Evolutionary conservation across 2,113 vertebrate genomes (phyloP).

Genomic region (Diglossa brunneiventris): DNA sequence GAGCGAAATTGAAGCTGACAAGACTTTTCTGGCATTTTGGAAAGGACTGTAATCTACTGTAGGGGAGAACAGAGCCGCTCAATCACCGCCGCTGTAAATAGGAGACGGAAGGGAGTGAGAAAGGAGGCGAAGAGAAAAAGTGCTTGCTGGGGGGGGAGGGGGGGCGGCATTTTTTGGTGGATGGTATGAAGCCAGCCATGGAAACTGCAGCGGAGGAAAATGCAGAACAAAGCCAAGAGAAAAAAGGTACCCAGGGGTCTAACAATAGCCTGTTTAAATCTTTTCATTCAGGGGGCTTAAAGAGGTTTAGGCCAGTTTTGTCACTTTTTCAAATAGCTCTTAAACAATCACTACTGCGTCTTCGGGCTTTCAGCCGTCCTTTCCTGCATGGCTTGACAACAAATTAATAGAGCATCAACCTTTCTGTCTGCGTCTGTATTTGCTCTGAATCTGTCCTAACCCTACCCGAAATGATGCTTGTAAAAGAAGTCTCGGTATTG

Average conservation of each 20-base stretch:
- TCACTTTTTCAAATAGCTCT: conserved; percentile 63
- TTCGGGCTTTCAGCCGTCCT: conserved; percentile 29
- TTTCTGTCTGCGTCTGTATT: conserved; percentile 23
- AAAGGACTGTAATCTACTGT: conserved; percentile 75
- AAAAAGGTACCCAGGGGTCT: conserved; percentile 85
- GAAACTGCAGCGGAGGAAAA: conserved; percentile 91
- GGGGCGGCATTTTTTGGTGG: conserved; percentile 88
- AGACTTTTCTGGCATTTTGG: conserved; percentile 77
- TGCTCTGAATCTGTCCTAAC: conserved; percentile 33
- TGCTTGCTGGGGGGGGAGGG: conserved; percentile 72
- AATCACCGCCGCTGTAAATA: conserved; percentile 73
- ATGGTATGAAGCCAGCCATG: conserved; percentile 92
- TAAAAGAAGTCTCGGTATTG: neutral
- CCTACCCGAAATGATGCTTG: neutral
- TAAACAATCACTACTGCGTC: conserved; percentile 64
- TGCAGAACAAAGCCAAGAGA: conserved; percentile 88
- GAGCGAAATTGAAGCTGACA: conserved; percentile 77
- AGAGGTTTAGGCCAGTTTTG: conserved; percentile 72
- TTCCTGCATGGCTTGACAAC: conserved; percentile 53
- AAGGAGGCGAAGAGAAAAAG: conserved; percentile 78
- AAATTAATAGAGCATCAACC: conserved; percentile 51
- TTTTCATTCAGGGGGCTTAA: conserved; percentile 77
- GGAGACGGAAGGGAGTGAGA: conserved; percentile 68
- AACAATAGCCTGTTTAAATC: conserved; percentile 82
- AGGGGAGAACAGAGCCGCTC: conserved; percentile 74